Evolutionary conservation across 2,888 invertebrate species (phyloP).

Genomic region (Stramonita haemastoma): DNA sequence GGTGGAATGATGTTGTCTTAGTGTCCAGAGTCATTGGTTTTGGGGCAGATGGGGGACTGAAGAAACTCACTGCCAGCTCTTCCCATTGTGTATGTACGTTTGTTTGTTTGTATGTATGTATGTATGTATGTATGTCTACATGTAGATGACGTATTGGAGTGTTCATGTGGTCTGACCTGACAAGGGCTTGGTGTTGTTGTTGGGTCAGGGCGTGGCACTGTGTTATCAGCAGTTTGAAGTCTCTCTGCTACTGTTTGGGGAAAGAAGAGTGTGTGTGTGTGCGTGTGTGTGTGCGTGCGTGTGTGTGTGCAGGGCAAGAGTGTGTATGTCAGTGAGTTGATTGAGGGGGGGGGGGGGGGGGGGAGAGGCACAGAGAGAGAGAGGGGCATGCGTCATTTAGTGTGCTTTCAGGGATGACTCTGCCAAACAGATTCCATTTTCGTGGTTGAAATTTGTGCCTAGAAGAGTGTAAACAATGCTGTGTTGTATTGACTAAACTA

Average conservation of each 20-base stretch:
- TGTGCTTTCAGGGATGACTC: conserved; percentile 31
- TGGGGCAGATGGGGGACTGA: not conserved
- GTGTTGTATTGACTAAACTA: not conserved
- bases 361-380: not conserved
- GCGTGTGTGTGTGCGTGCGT: not conserved
- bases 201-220: not conserved
- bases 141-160: not conserved
- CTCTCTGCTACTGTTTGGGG: not conserved
- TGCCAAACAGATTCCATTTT: conserved; percentile 28
- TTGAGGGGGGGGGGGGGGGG: not conserved
- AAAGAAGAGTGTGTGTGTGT: not conserved
- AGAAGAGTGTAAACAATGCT: not conserved
- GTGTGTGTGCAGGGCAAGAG: not conserved
- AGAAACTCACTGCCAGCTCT: not conserved
- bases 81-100: not conserved
- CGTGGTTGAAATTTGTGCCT: conserved; percentile 35
- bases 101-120: too few species aligned
- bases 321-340: not conserved
- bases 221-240: not conserved
- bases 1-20: not conserved
- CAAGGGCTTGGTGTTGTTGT: not conserved
- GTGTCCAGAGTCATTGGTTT: not conserved
- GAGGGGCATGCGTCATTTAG: not conserved
- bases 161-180: not conserved
- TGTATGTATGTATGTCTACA: not conserved